Percentiles rank a stretch among this genome's conserved stretches.
Conservation (phyloP, 1,140 invertebrate genomes). For the Geopemphigus sp. region DNA sequence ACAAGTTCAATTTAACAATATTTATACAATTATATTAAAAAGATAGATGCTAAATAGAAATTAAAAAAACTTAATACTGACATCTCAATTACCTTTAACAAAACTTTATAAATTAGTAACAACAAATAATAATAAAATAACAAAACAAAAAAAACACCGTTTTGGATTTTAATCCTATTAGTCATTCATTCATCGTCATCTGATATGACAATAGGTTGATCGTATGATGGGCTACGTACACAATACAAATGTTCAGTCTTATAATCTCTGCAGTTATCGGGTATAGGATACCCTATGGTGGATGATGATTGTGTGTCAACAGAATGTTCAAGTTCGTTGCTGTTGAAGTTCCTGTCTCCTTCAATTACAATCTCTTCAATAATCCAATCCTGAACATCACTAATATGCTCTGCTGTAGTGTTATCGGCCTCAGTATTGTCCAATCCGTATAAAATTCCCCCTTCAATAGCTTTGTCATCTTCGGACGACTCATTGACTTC, state of each 20-base stretch:
- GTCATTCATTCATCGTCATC: not conserved
- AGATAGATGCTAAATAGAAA: not conserved
- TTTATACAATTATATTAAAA: not conserved
- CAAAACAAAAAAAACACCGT: not conserved
- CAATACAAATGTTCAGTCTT: conserved; percentile 43
- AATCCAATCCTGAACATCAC: conserved; percentile 1
- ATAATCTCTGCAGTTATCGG: not conserved
- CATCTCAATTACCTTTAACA: not conserved
- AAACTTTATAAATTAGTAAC: conserved; percentile 31
- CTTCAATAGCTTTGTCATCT: not conserved
- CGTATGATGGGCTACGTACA: not conserved
- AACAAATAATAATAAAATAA: not conserved
- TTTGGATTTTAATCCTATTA: not conserved
- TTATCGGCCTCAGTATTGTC: not conserved
- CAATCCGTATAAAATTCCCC: conserved; percentile 21
- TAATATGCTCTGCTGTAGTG: not conserved
- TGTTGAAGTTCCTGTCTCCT: not conserved
- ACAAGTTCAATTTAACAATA: not conserved
- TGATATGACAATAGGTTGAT: conserved; percentile 16
- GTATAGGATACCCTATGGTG: not conserved
- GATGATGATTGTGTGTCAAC: not conserved
- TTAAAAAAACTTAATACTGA: conserved; percentile 23
- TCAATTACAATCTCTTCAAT: conserved; percentile 21
- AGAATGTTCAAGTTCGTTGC: not conserved
- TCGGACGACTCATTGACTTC: not conserved